Evolutionary conservation across 2,797 vertebrate genomes (phyloP).

Genomic region (Hippoglossus hippoglossus): DNA sequence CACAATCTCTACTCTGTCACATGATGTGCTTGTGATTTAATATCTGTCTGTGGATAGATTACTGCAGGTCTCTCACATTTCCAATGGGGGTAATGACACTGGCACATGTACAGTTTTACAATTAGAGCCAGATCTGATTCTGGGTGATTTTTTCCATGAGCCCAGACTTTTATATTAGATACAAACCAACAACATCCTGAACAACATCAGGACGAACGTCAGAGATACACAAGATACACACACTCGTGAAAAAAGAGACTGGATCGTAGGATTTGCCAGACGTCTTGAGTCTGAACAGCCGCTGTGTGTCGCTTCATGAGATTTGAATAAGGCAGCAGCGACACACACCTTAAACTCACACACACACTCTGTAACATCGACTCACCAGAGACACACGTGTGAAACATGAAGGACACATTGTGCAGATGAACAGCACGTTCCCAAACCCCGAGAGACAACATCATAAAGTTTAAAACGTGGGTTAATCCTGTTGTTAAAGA

Average conservation of each 20-base stretch:
- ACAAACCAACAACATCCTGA: not conserved
- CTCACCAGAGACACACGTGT: slow-evolving; percentile 8
- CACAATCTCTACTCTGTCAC: slow-evolving; percentile 31
- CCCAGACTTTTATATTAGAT: not conserved
- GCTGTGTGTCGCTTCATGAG: slow-evolving; percentile 16
- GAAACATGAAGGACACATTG: slow-evolving; percentile 12
- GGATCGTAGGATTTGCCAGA: not conserved
- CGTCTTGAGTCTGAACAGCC: slow-evolving; percentile 9
- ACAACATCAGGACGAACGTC: too few relatives aligned
- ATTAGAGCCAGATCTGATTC: not conserved
- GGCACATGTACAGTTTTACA: slow-evolving; percentile 5
- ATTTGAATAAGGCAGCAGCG: slow-evolving; percentile 1
- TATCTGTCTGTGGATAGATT: slow-evolving; percentile 40
- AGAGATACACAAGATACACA: not conserved
- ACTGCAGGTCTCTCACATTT: slow-evolving; percentile 50
- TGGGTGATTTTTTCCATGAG: not conserved
- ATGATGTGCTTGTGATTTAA: slow-evolving; percentile 57
- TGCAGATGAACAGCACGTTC: not conserved
- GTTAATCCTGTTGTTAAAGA: not conserved
- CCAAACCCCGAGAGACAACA: too few relatives aligned
- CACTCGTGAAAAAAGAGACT: not conserved
- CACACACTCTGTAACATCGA: not conserved
- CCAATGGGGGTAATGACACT: slow-evolving; percentile 10
- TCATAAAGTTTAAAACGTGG: too few relatives aligned
- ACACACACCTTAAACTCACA: slow-evolving; percentile 12